Evolutionary conservation across 2,113 vertebrate species (phyloP).

Genomic region (Gambusia holbrooki): DNA sequence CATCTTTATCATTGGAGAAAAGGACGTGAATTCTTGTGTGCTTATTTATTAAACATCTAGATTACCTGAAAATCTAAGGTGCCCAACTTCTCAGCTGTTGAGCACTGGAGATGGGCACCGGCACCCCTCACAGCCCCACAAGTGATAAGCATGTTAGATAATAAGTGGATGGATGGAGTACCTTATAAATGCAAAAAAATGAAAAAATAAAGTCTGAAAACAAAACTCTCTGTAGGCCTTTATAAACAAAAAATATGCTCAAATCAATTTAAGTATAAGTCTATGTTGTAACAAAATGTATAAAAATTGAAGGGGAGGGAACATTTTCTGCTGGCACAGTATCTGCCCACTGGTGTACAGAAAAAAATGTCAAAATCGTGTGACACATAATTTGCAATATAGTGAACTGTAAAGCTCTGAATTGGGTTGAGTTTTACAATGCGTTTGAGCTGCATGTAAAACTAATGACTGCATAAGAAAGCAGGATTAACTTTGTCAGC

Average conservation of each 20-base stretch:
- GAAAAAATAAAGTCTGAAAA: not conserved
- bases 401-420: slow-evolving; percentile 73
- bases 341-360: slow-evolving; percentile 77
- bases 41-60: not conserved
- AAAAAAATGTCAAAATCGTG: slow-evolving; percentile 70
- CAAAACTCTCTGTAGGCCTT: not conserved
- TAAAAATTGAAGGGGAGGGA: not conserved
- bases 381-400: slow-evolving; percentile 68
- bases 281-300: not conserved
- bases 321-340: not conserved
- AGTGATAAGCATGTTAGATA: too few relatives aligned
- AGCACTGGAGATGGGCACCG: too few relatives aligned
- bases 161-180: too few relatives aligned
- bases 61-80: too few relatives aligned
- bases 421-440: slow-evolving; percentile 38
- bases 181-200: too few relatives aligned
- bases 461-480: slow-evolving; percentile 58
- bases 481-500: slow-evolving; percentile 59
- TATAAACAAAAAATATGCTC: not conserved
- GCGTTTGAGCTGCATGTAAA: slow-evolving; percentile 46
- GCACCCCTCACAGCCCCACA: too few relatives aligned
- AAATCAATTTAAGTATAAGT: not conserved
- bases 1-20: not conserved
- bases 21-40: not conserved
- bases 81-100: too few relatives aligned